Conservation (phyloP, 92 coral and sea anemone species). For the Zoanthus sociatus region DNA sequence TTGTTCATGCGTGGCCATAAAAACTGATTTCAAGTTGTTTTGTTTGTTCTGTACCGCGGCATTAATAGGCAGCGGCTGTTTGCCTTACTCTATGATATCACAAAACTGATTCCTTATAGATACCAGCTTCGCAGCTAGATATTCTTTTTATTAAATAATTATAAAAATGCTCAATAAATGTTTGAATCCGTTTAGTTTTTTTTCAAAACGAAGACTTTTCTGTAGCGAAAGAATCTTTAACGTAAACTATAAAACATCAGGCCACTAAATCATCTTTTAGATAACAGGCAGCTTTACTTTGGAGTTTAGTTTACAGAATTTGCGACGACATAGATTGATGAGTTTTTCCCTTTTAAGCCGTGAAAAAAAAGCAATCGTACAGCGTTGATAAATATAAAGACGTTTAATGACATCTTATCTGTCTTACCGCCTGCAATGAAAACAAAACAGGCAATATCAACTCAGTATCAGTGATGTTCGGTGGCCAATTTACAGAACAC, state of each 20-base stretch:
- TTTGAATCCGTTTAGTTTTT: neutral
- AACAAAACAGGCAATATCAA: slow-evolving; percentile 1
- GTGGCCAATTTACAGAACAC: neutral
- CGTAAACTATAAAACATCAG: slow-evolving; percentile 10
- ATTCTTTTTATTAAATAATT: too few relatives aligned
- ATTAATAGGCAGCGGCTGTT: too few relatives aligned
- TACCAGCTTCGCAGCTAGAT: too few relatives aligned
- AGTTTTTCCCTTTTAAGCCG: neutral
- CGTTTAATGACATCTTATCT: slow-evolving; percentile 17
- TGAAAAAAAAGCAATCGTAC: slow-evolving; percentile 19
- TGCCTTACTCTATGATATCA: too few relatives aligned
- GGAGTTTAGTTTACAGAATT: slow-evolving; percentile 33
- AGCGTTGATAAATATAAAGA: neutral
- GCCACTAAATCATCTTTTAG: slow-evolving; percentile 24
- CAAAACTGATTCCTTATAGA: too few relatives aligned
- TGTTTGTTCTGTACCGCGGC: too few relatives aligned
- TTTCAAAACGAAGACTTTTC: neutral
- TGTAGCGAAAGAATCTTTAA: neutral
- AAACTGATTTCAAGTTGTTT: too few relatives aligned
- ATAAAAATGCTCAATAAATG: too few relatives aligned
- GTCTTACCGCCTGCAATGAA: slow-evolving; percentile 11
- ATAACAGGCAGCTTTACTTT: slow-evolving; percentile 38
- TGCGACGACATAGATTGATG: slow-evolving; percentile 56
- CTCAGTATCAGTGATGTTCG: neutral
- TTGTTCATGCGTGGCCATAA: too few relatives aligned